phyloP scores from a whole-genome alignment of 2,888 invertebrate genomes.

The Drosophila prostipennis region DNA sequence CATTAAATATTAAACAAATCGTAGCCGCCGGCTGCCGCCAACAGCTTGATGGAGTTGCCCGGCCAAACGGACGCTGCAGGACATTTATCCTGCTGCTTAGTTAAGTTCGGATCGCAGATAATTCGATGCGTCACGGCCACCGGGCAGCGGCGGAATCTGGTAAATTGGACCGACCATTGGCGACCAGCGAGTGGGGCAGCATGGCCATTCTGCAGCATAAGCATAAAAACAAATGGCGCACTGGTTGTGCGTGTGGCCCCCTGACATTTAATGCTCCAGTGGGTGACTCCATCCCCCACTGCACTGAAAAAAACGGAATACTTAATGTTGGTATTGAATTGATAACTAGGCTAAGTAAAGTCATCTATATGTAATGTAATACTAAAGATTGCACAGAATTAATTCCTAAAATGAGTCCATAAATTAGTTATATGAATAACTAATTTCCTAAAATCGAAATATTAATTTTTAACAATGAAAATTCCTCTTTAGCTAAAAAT shows the following conservation, averaged over 20 bases:
- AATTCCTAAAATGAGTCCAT: too few species aligned
- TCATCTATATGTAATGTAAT: too few species aligned
- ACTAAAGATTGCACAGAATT: too few species aligned
- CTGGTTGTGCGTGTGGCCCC: conserved; percentile 24
- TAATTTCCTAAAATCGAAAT: too few species aligned
- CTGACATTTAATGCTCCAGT: conserved; percentile 56
- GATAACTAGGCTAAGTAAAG: too few species aligned
- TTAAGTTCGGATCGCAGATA: conserved; percentile 76
- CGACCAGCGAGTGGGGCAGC: conserved; percentile 5
- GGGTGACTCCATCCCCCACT: conserved; percentile 13
- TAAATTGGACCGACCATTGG: conserved; percentile 20
- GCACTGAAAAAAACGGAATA: conserved; percentile 4
- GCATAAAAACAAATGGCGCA: conserved; percentile 54
- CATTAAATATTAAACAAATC: conserved; percentile 60
- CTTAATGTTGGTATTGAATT: background rate
- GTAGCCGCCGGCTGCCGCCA: conserved; percentile 48
- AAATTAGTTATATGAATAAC: too few species aligned
- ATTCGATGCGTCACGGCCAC: conserved; percentile 62
- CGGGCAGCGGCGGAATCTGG: conserved; percentile 37
- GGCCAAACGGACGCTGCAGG: conserved; percentile 25
- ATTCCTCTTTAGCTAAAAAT: too few species aligned
- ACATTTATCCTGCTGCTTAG: conserved; percentile 74
- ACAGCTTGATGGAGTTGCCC: conserved; percentile 64
- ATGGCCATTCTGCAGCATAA: conserved; percentile 55
- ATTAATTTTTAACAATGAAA: too few species aligned